Percentiles rank a stretch among this genome's conserved stretches.
These are phyloP conservation scores for Muraenolepis orangiensis DNA, from an alignment of 2,797 vertebrate genomes.

Conservation along the genomic window DNA sequence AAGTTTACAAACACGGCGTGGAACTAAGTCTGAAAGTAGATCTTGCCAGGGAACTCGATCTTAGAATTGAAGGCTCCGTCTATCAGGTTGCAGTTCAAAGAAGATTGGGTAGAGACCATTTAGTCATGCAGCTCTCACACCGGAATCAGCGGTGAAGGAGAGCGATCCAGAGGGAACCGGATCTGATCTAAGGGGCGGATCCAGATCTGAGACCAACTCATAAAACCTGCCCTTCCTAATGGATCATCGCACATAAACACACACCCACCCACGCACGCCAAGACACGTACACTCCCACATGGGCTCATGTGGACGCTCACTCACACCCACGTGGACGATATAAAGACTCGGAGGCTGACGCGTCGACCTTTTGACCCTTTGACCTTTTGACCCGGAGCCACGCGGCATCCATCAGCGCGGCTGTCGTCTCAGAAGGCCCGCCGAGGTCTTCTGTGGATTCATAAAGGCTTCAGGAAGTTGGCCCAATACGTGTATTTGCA, in stretches of 20 bases:
- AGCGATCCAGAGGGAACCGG: constrained; percentile 68
- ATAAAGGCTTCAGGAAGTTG: constrained; percentile 69
- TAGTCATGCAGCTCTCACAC: constrained; percentile 69
- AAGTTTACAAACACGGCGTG: constrained; percentile 54
- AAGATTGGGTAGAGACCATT: constrained; percentile 71
- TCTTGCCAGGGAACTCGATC: constrained; percentile 66
- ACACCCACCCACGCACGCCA: constrained; percentile 24
- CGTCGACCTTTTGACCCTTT: too few species aligned
- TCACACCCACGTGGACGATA: constrained; percentile 12
- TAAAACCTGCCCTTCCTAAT: constrained; percentile 71
- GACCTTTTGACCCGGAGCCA: not conserved
- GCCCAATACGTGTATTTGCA: constrained; percentile 65
- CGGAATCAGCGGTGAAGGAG: constrained; percentile 65
- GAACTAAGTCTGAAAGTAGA: constrained; percentile 70
- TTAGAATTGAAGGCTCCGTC: constrained; percentile 64
- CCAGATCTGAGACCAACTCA: constrained; percentile 65
- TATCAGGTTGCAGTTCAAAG: constrained; percentile 70
- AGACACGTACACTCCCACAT: not conserved
- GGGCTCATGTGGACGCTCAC: not conserved
- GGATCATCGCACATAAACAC: constrained; percentile 54
- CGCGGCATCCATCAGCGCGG: constrained; percentile 41
- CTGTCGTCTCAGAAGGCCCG: constrained; percentile 43
- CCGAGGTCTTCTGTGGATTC: constrained; percentile 62
- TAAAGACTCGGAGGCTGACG: constrained; percentile 14
- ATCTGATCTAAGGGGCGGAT: constrained; percentile 66